phyloP scores from a whole-genome alignment of 2,888 invertebrate genomes.

The Drosophila greeni region DNA sequence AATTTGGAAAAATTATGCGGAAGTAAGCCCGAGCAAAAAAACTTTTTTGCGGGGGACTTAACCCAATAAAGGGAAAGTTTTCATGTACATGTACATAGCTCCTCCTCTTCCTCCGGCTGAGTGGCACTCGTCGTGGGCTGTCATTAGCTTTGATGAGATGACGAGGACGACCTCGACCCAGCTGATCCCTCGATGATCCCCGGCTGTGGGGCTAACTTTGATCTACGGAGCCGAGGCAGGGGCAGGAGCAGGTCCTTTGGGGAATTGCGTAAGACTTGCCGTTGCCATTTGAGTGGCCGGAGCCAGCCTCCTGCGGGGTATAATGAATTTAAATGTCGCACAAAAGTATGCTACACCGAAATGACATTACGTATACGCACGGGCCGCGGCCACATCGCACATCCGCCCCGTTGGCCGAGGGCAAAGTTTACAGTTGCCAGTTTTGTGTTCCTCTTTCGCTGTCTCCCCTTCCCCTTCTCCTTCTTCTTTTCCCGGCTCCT shows the following conservation, averaged over 20 bases:
- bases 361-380: slow-evolving; percentile 60
- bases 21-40: not conserved
- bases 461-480: not conserved
- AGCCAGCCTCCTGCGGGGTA: slow-evolving; percentile 19
- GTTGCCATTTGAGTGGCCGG: slow-evolving; percentile 3
- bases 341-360: slow-evolving; percentile 51
- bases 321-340: slow-evolving; percentile 58
- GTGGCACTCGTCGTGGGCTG: not conserved
- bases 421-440: slow-evolving; percentile 46
- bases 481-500: not conserved
- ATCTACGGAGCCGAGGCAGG: slow-evolving; percentile 3
- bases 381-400: slow-evolving; percentile 14
- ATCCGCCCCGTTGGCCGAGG: slow-evolving; percentile 24
- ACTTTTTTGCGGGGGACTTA: slow-evolving; percentile 3
- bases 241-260: slow-evolving; percentile 2
- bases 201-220: slow-evolving; percentile 9
- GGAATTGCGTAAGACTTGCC: slow-evolving; percentile 19
- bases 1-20: not conserved
- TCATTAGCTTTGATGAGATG: slow-evolving; percentile 6
- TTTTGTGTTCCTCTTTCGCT: slow-evolving; percentile 8
- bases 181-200: slow-evolving; percentile 21
- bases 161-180: not conserved
- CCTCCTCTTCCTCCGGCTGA: not conserved
- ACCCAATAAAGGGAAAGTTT: slow-evolving; percentile 10
- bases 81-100: not conserved